Conservation (phyloP, 2,888 invertebrate species). For the Melangyna quadrimaculata region DNA sequence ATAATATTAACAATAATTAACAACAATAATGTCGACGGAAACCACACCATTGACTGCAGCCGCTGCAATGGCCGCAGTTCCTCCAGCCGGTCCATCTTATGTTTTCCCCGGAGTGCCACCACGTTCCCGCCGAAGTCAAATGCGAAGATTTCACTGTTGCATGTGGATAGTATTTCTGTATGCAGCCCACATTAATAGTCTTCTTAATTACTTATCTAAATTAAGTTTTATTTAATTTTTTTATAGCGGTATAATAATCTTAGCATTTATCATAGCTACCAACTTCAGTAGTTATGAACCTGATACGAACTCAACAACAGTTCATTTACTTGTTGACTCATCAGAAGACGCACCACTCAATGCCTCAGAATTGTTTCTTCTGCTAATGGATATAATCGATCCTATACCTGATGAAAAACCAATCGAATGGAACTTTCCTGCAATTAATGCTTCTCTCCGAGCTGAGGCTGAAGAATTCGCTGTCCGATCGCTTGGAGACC, state of each 20-base stretch:
- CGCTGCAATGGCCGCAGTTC: slow-evolving; percentile 77
- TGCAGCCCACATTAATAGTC: slow-evolving; percentile 79
- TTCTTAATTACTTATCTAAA: too few species aligned
- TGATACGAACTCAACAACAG: slow-evolving; percentile 10
- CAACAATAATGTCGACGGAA: slow-evolving; percentile 80
- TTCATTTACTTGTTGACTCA: slow-evolving; percentile 6
- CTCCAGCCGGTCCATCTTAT: slow-evolving; percentile 80
- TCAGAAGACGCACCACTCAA: slow-evolving; percentile 24
- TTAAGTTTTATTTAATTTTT: neutral
- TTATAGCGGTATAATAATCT: slow-evolving; percentile 67
- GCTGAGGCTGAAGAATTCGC: slow-evolving; percentile 83
- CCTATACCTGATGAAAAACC: slow-evolving; percentile 68
- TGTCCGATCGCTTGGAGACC: slow-evolving; percentile 83
- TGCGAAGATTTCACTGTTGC: slow-evolving; percentile 86
- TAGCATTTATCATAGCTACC: slow-evolving; percentile 71
- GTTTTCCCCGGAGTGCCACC: slow-evolving; percentile 82
- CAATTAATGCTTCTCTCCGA: slow-evolving; percentile 78
- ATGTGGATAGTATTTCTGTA: slow-evolving; percentile 87
- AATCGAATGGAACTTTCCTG: slow-evolving; percentile 59
- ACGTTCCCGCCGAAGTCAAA: slow-evolving; percentile 80
- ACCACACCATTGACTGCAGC: slow-evolving; percentile 82
- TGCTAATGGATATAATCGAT: slow-evolving; percentile 13
- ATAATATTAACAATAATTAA: neutral
- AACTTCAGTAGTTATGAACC: slow-evolving; percentile 57
- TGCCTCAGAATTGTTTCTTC: slow-evolving; percentile 49